Conservation (phyloP, 2,888 invertebrate species). For the Diaperis boleti region DNA sequence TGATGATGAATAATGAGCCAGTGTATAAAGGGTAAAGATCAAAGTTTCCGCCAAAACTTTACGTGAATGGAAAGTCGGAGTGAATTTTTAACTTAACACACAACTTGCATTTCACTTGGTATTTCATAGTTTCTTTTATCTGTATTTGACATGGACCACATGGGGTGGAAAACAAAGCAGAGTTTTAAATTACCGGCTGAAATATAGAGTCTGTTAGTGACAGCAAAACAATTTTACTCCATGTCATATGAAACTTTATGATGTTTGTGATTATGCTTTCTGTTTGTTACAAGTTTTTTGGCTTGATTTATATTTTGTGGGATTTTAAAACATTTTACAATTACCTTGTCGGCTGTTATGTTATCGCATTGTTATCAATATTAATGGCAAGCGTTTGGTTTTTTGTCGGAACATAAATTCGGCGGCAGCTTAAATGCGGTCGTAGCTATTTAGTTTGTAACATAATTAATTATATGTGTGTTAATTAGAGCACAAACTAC, state of each 20-base stretch:
- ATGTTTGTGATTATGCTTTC: conserved; percentile 59
- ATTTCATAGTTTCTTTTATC: conserved; percentile 55
- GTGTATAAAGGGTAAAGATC: conserved; percentile 30
- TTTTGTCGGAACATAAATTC: conserved; percentile 1
- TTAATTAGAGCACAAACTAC: conserved; percentile 17
- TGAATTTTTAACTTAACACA: conserved; percentile 25
- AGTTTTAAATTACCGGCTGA: conserved; percentile 61
- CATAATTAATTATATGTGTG: conserved; percentile 30
- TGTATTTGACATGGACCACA: conserved; percentile 59
- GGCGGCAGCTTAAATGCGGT: background rate
- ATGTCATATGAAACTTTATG: conserved; percentile 60
- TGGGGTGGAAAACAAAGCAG: conserved; percentile 59
- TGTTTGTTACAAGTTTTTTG: conserved; percentile 54
- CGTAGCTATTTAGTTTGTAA: conserved; percentile 3
- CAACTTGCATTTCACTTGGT: conserved; percentile 49
- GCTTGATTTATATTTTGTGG: conserved; percentile 53
- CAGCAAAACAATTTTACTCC: conserved; percentile 59
- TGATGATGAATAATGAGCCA: conserved; percentile 36
- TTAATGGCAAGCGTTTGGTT: conserved; percentile 15
- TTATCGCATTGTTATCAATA: conserved; percentile 25
- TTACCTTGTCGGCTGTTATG: conserved; percentile 43
- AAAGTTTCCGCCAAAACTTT: conserved; percentile 36
- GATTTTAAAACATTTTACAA: conserved; percentile 48
- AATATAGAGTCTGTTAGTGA: conserved; percentile 59
- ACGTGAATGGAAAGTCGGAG: conserved; percentile 24